A percentile compares a stretch with the other conserved stretches of the same genome.
Evolutionary conservation across 2,888 invertebrate genomes (phyloP).

Genomic region (Aquatica leii): DNA sequence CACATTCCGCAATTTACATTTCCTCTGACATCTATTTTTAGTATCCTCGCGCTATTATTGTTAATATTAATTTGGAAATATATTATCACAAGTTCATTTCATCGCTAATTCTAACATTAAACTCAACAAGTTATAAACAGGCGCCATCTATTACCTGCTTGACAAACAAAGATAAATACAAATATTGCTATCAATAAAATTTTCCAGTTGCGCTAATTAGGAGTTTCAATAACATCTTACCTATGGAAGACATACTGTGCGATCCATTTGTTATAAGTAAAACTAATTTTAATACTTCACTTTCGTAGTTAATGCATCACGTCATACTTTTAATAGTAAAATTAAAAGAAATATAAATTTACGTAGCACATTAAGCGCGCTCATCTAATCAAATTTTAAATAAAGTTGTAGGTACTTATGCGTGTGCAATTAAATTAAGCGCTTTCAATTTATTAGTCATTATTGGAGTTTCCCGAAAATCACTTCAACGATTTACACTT

Average conservation of each 20-base stretch:
- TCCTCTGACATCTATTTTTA: constrained; percentile 6
- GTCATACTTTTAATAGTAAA: background rate
- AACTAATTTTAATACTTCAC: constrained; percentile 17
- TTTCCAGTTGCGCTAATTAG: constrained; percentile 11
- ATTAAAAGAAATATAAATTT: constrained; percentile 13
- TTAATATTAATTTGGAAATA: too few relatives aligned
- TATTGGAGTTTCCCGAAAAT: constrained; percentile 13
- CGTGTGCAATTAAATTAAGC: background rate
- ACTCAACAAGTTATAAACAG: constrained; percentile 1
- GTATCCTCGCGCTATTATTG: background rate
- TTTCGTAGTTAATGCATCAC: constrained; percentile 18
- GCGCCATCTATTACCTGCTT: constrained; percentile 20
- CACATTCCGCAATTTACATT: constrained; percentile 7
- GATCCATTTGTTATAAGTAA: constrained; percentile 49
- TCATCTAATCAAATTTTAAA: constrained; percentile 3
- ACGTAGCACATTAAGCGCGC: constrained; percentile 7
- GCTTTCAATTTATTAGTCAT: constrained; percentile 4
- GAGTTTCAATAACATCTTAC: constrained; percentile 46
- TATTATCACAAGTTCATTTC: background rate
- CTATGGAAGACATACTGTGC: constrained; percentile 59
- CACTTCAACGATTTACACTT: background rate
- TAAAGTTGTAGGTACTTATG: background rate
- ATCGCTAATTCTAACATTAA: too few relatives aligned
- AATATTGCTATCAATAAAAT: constrained; percentile 6
- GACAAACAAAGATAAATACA: background rate